Evolutionary conservation across 2,797 vertebrate species (phyloP), one percentile per base, ranked within the genome.

Genomic region (Neomorphus geoffroyi): DNA sequence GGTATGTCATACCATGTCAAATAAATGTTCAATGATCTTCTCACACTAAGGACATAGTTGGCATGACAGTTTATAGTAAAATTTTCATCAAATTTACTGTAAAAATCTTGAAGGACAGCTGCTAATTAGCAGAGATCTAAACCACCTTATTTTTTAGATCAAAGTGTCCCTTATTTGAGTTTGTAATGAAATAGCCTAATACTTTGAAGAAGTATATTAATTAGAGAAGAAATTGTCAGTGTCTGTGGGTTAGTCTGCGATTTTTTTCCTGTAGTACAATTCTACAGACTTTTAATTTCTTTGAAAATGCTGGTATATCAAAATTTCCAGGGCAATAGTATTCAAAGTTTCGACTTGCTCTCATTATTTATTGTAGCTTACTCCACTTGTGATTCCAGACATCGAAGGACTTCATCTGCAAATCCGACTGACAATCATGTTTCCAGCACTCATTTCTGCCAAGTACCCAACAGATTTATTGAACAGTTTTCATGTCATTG

Each of bases 121-220:
- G 83, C 80, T 95, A 95, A 94, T 96, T 94, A 94, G 48, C 60
- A 94, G 60, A 77, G 62, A 88, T 88, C 66, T 92, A 85, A 94
- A 70, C 33, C 62, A 92, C 66, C 66, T 84, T 60, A 73, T 90
- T 92, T 95, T 88, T 84, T 28, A 95, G 88, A 96, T 94, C 93
- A 96, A 94, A 95, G 92, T 79, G 41, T 66, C 90, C 64, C 54
- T 60, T 90, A 32, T 56, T 90, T 86, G 56, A 90, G 93, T 80
- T 94, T 37, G 26, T 60, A 84, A 77, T 86, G 90, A 93, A 95
- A 77, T 53, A 88, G 73, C 37, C 62, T 18, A 75, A 60, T n/a
- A 60, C 93, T 94, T 95, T 95, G 93, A 96, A 94, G 92, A 94
- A 89, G 53, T 79, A 4, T 28, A 88, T 88, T 94, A 95, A 96